phyloP scores from a whole-genome alignment of 2,113 vertebrate genomes.

The Lepidothrix coronata region DNA sequence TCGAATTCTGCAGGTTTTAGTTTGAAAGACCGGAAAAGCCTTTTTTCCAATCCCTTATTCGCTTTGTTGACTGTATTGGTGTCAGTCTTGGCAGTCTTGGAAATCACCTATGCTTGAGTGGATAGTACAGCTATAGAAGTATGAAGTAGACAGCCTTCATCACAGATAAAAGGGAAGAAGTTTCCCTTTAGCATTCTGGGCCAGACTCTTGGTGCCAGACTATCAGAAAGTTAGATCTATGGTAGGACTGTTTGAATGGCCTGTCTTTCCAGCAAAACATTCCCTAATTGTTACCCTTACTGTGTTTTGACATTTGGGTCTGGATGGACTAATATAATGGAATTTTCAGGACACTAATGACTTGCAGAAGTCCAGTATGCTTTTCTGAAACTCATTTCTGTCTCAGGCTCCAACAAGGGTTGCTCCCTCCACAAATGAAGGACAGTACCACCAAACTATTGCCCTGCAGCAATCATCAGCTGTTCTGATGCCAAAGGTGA shows the following conservation, averaged over 20 bases:
- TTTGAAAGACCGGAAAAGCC: neutral
- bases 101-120: neutral
- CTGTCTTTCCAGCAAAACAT: neutral
- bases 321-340: neutral
- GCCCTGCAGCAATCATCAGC: neutral
- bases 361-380: neutral
- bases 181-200: neutral
- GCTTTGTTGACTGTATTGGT: neutral
- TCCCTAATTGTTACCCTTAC: neutral
- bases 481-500: neutral
- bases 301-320: neutral
- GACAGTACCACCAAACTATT: neutral
- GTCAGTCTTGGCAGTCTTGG: neutral
- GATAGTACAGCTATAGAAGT: neutral
- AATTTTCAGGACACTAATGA: neutral
- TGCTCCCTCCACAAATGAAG: neutral
- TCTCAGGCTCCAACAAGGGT: neutral
- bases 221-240: neutral
- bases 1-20: neutral
- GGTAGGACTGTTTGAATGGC: neutral
- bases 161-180: neutral
- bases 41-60: neutral
- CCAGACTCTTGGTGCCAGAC: neutral
- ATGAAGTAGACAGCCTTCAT: neutral
- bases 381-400: neutral